Base-by-base conservation (phyloP, 2,113 vertebrate genomes). In the Oncorhynchus nerka region DNA sequence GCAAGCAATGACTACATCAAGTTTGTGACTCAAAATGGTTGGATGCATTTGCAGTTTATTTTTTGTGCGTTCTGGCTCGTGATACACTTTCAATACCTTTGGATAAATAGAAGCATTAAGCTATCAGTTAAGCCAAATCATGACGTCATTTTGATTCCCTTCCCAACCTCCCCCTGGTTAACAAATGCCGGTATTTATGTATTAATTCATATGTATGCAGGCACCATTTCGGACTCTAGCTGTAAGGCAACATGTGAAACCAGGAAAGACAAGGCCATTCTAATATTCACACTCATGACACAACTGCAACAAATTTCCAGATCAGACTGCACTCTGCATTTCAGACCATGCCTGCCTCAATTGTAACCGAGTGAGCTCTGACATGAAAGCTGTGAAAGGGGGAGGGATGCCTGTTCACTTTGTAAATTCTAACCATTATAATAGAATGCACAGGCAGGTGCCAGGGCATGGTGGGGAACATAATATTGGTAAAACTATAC, bases 81-180 rank as follows among this genome's bases (percentile, higher is more conserved):
- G 39, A 39, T 39, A 39, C 39, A 39, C 39, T 39, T 39, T 9
- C 8, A 39, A 39, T 9, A 39, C 39, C 39, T 39, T 9, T 39
- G 8, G 39, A 57, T 57, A 57, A 57, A 57, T 57, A 57, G 19
- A 57, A 57, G 19, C 19, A 57, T 16, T 57, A 57, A 57, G 5
- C 51, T 4, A 5, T 16, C 79, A n/a, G 24, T 74, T 1, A 73
- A 86, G 11, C 93, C 94, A 0, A 91, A 39, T 39, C 34, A 39
- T 39, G 34, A 39, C 7, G 34, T 8, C 34, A 39, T 39, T 9
- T 39, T 39, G 34, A 39, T 39, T 2, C 8, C 34, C 34, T 39
- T 39, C 39, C 39, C 89, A 68, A 88, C 22, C 61, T 20, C 7
- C 61, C 61, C 61, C 61, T n/a, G 5, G 5, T 24, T 57, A 16